A percentile compares a stretch with the other conserved stretches of the same genome.
phyloP scores from a whole-genome alignment of 2,113 vertebrate genomes.

The Martes martes region DNA sequence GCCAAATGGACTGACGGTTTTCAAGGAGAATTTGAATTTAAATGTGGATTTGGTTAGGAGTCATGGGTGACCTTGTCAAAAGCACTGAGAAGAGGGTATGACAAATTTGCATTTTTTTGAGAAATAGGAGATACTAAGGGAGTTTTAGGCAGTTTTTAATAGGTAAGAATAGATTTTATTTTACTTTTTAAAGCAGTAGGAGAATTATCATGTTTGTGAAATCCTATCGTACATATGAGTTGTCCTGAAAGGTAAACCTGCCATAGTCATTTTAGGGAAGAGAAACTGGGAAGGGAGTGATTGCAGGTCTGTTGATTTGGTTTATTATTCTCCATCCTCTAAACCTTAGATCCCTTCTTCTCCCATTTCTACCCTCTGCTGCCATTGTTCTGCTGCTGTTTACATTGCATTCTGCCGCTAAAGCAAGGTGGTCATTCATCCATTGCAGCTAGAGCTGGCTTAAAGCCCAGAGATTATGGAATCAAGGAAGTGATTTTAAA shows the following conservation, averaged over 20 bases:
- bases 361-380: not conserved
- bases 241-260: not conserved
- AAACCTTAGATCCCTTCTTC: not conserved
- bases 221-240: not conserved
- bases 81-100: not conserved
- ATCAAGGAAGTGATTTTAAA: not conserved
- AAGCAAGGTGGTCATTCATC: not conserved
- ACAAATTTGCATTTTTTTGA: not conserved
- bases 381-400: not conserved
- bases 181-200: not conserved
- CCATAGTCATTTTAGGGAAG: not conserved
- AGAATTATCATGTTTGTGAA: not conserved
- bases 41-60: not conserved
- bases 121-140: not conserved
- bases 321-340: not conserved
- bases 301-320: not conserved
- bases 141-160: not conserved
- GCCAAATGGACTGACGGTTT: not conserved
- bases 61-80: not conserved
- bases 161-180: not conserved
- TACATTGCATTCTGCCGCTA: not conserved
- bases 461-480: not conserved
- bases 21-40: not conserved
- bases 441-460: not conserved
- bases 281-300: not conserved